Base-by-base conservation (phyloP, 2,797 vertebrate genomes). In the Chrysocyon brachyurus region DNA sequence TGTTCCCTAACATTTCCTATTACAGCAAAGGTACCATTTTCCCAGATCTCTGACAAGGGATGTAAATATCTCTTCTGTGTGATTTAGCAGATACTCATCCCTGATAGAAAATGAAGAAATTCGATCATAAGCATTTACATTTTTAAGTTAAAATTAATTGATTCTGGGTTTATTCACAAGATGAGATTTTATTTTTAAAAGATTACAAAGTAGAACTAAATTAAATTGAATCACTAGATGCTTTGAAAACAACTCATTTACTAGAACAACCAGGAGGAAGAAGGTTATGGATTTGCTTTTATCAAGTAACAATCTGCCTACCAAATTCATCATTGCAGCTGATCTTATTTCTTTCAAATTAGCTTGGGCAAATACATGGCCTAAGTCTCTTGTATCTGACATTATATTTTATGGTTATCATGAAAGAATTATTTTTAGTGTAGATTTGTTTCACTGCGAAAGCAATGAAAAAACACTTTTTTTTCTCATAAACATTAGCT, bases 81-180 rank as follows among this genome's bases (percentile, higher is more conserved):
- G 5, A 81, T 64, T 75, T 36, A 64, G 10, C 6, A 79, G 33
- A 21, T 91, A 61, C 12, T 61, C n/a, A 57, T 91, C 28, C 36
- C 8, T 79, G 24, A 57, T 22, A 66, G 12, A 28, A 86, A 68
- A 57, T 54, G 3, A 87, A 10, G 16, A 81, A 24, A 91, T 7
- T 21, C 9, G 15, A 77, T 73, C 49, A 63, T 5, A 68, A 22
- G 5, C n/a, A 19, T 54, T 83, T 49, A 36, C 28, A 84, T 66
- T 49, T 89, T 88, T 85, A 83, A 66, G 66, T 52, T 54, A 77
- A 96, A 97, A 19, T 59, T 31, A 56, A 66, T 78, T 94, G 2
- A 85, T 81, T 96, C 11, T 19, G 4, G 5, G 0, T 61, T 75
- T 61, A 85, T 59, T 85, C 49, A 89, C 24, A 87, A 86, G 46